These are phyloP conservation scores for Liposcelis brunnea DNA, from an alignment of 2,888 invertebrate genomes.

Conservation along the genomic window DNA sequence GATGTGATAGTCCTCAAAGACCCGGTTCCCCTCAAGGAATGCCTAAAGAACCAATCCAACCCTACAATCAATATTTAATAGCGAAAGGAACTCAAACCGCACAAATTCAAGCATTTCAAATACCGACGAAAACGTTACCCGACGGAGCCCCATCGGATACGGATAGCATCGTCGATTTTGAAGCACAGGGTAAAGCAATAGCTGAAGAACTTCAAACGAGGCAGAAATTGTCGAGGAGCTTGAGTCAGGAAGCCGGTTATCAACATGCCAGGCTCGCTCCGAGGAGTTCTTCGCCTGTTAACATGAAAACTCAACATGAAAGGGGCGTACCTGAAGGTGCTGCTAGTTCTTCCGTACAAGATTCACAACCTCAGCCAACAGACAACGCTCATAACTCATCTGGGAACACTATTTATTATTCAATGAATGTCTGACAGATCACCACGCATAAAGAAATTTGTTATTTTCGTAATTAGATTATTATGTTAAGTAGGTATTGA, in stretches of 20 bases:
- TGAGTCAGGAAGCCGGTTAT: slow-evolving; percentile 8
- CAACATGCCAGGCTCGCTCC: slow-evolving; percentile 14
- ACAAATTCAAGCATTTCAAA: slow-evolving; percentile 17
- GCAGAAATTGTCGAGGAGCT: slow-evolving; percentile 5
- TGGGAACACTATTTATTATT: slow-evolving; percentile 41
- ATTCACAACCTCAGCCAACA: slow-evolving; percentile 25
- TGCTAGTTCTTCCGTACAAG: slow-evolving; percentile 28
- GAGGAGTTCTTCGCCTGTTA: slow-evolving; percentile 29
- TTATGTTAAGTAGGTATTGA: too few species aligned
- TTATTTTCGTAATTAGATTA: too few species aligned
- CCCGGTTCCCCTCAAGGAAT: slow-evolving; percentile 22
- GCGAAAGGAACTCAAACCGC: slow-evolving; percentile 23
- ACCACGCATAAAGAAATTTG: not conserved
- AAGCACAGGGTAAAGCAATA: slow-evolving; percentile 11
- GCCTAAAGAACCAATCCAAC: slow-evolving; percentile 19
- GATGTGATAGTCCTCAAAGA: slow-evolving; percentile 26
- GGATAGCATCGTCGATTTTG: slow-evolving; percentile 8
- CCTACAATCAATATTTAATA: slow-evolving; percentile 23
- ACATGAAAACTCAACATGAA: slow-evolving; percentile 32
- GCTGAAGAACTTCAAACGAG: slow-evolving; percentile 11
- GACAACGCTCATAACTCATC: slow-evolving; percentile 26
- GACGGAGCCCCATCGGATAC: slow-evolving; percentile 9
- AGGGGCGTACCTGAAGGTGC: slow-evolving; percentile 59
- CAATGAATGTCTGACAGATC: slow-evolving; percentile 65
- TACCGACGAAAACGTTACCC: slow-evolving; percentile 2